Evolutionary conservation across 2,113 vertebrate species (phyloP), one percentile per base, ranked within the genome.

Genomic region (Bujurquina vittata): DNA sequence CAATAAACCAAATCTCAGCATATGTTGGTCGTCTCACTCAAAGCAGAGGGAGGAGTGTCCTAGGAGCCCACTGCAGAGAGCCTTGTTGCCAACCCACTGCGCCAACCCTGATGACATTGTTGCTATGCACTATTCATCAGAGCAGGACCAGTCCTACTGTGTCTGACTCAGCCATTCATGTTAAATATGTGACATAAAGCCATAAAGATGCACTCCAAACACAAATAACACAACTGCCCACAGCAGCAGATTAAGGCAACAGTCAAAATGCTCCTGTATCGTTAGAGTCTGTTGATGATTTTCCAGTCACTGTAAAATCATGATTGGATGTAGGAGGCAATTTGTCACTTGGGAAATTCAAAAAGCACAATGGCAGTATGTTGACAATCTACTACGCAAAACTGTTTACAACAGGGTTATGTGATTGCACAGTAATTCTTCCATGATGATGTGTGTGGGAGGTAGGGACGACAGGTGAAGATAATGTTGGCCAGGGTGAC

Each of bases 71-170:
- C 92, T 94, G 94, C 93, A 94, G 94, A 90, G 74, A 84, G 80
- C 78, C 85, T 87, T 73, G 84, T 67, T 94, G 93, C 92, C 92
- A 94, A 88, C 88, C 84, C 89, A 92, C 92, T 93, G 92, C 91
- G 62, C 91, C 89, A 94, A 52, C 85, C 84, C 85, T 49, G 85
- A 88, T 87, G 86, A 93, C 90, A 93, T 90, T 81, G 84, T 93
- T 90, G 88, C 88, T 91, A 91, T 91, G 88, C 93, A 86, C 88
- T 92, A 86, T 79, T 89, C 89, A 91, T 82, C 78, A 65, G 55
- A 88, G 87, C 77, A 79, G 72, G 81, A 77, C 87, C 77, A 26
- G 74, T 22, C 62, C 46, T 33, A 40, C 59, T 86, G 52, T 56
- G 76, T 62, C 37, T 74, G 65, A 56, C 77, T 86, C 63, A 86